A percentile compares a stretch with the other conserved stretches of the same genome.
phyloP scores from a whole-genome alignment of 1,140 invertebrate species.

The Aphis gossypii region DNA sequence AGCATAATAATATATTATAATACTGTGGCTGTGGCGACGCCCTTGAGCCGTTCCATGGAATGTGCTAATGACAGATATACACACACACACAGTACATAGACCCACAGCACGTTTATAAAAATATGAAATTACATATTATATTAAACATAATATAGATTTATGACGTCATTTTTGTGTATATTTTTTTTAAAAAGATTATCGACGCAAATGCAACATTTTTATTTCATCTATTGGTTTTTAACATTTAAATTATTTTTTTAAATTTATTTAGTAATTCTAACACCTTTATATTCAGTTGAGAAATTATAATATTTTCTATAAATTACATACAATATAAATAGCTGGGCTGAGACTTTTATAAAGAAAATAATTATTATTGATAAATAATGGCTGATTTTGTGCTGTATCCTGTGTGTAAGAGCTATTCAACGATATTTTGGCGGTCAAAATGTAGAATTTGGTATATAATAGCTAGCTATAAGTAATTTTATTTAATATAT shows the following conservation, averaged over 20 bases:
- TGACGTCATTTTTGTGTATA: background rate
- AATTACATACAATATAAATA: too few relatives aligned
- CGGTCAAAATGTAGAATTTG: too few relatives aligned
- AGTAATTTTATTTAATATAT: too few relatives aligned
- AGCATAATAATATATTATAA: background rate
- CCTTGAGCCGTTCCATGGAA: background rate
- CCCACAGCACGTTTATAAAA: background rate
- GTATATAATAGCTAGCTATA: too few relatives aligned
- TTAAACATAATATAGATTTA: background rate
- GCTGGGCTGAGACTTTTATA: too few relatives aligned
- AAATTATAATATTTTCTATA: too few relatives aligned
- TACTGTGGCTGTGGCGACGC: background rate
- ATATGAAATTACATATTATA: background rate
- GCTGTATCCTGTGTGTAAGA: too few relatives aligned
- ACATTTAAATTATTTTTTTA: background rate
- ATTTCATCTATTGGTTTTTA: background rate
- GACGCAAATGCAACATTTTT: background rate
- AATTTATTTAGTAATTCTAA: background rate
- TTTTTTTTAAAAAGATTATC: background rate
- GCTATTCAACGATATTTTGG: too few relatives aligned
- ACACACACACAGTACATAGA: background rate
- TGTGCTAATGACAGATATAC: background rate
- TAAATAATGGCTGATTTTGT: too few relatives aligned
- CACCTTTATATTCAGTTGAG: background rate
- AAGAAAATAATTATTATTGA: too few relatives aligned